Base-by-base conservation (phyloP, 2,888 invertebrate genomes). In the Meiosimyza decipiens region DNA sequence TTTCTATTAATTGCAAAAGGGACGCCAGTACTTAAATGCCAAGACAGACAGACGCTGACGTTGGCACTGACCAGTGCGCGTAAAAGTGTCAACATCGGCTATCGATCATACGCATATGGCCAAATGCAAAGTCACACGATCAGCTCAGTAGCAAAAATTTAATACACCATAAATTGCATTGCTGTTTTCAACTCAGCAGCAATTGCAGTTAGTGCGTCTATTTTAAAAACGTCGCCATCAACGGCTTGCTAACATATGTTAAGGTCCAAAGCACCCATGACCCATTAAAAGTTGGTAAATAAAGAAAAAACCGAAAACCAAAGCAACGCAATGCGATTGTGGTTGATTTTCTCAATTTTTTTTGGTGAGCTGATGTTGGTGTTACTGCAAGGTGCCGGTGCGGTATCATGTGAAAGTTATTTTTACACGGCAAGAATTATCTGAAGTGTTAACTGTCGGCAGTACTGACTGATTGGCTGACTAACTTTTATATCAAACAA, bases 1-100 rank as follows among this genome's bases (percentile, higher is more conserved):
- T 69, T 69, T 47, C 15, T 59, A 69, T 59, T 59, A 69, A 69
- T 69, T 69, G 68, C 49, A 50, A 28, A 28, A 18, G 68, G 68
- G 68, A 59, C 57, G 59, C 50, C 54, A 49, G 50, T 13, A n/a
- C n/a, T 40, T 57, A 55, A 49, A 49, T 57, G 67, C 57, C 51
- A 59, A 28, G 28, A 22, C 18, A 33, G 59, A 59, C 59, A 40
- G 40, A 50, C 18, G 49, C 59, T 57, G 57, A 60, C 12, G 65
- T 51, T 52, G 65, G 13, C 49, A 16, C 64, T 50, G 68, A 15
- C 64, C 22, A 59, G 59, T 50, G 16, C 28, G 18, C 40, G 40
- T 12, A 13, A 28, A 18, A 57, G 22, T 57, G 67, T 47, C 18
- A 49, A 28, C 57, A 15, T 9, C 57, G 40, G 18, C 63, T 52